These are phyloP conservation scores for Alca torda DNA, from an alignment of 2,797 vertebrate species.

Conservation along the genomic window DNA sequence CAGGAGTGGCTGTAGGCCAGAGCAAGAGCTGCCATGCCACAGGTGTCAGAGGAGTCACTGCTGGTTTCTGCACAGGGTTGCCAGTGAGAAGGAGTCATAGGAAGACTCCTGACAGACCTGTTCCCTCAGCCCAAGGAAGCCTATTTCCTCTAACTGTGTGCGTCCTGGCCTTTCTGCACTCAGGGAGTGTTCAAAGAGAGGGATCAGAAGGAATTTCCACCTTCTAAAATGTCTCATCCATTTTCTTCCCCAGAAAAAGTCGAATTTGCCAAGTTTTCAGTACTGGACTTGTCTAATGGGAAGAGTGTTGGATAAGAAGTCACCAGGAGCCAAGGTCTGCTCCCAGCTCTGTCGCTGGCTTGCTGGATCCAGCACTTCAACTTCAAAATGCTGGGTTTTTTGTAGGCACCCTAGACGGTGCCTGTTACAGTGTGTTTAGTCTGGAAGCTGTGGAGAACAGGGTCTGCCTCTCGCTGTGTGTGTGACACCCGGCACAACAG, in stretches of 20 bases:
- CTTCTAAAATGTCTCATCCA: neutral
- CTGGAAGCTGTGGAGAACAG: neutral
- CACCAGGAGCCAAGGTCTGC: neutral
- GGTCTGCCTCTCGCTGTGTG: neutral
- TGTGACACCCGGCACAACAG: neutral
- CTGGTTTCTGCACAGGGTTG: neutral
- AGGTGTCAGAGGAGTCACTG: rapidly evolving
- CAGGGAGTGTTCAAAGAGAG: neutral
- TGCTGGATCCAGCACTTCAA: neutral
- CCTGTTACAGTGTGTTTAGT: neutral
- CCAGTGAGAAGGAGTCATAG: neutral
- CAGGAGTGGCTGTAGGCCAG: rapidly evolving
- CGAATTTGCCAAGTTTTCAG: neutral
- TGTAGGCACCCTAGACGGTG: neutral
- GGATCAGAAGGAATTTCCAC: neutral
- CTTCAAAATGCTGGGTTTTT: neutral
- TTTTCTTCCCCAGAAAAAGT: neutral
- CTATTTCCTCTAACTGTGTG: neutral
- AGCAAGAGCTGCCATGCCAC: neutral
- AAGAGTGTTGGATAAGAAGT: neutral
- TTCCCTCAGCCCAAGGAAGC: rapidly evolving
- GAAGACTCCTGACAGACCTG: neutral
- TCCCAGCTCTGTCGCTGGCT: neutral
- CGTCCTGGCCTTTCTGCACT: neutral
- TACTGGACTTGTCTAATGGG: neutral